phyloP scores from a whole-genome alignment of 2,113 vertebrate genomes.

The Bagarius yarrelli region DNA sequence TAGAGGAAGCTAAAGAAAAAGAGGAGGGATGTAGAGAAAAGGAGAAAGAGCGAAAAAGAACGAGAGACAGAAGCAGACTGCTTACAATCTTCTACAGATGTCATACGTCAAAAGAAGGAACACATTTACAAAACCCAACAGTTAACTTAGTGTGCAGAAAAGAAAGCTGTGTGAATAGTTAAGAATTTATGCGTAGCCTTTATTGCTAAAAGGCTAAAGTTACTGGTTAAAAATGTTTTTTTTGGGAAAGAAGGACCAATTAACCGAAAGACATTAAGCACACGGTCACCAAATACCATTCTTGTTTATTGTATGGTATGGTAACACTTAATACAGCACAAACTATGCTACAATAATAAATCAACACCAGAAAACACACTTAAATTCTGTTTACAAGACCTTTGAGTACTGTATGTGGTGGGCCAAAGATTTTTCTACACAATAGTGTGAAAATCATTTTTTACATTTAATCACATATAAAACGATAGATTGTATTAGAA shows the following conservation, averaged over 20 bases:
- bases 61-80: background rate
- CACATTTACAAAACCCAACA: background rate
- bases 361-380: no score
- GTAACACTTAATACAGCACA: no score
- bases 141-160: background rate
- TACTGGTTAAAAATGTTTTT: background rate
- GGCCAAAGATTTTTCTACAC: no score
- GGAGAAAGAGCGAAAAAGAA: constrained; percentile 34
- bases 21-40: background rate
- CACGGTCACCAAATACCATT: background rate
- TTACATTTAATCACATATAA: no score
- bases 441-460: no score
- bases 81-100: background rate
- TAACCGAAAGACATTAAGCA: background rate
- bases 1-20: constrained; percentile 14
- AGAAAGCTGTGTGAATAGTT: background rate
- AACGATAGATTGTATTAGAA: no score
- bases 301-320: no score
- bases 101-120: background rate
- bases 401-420: no score
- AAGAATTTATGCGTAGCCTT: background rate
- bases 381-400: no score
- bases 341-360: no score
- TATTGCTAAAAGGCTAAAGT: background rate
- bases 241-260: background rate